phyloP scores from a whole-genome alignment of 1,140 invertebrate species.

The Orussus abietinus region DNA sequence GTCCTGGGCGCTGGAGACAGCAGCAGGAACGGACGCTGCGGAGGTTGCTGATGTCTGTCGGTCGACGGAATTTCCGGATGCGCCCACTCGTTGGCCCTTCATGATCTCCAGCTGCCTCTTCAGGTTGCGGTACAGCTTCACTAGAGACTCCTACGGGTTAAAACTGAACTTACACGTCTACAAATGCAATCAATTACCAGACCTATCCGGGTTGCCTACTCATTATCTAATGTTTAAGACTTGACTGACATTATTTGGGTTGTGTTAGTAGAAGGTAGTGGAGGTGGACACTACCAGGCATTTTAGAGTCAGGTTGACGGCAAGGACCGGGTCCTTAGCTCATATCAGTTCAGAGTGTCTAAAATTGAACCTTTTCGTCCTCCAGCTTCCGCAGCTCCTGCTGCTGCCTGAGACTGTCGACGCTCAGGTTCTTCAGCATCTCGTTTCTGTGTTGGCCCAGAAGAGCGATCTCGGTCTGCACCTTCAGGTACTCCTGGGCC shows the following conservation, averaged over 20 bases:
- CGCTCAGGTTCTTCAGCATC: conserved; percentile 62
- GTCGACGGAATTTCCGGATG: conserved; percentile 15
- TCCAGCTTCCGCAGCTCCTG: conserved; percentile 61
- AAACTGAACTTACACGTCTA: too few species aligned
- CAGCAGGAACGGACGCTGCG: conserved; percentile 18
- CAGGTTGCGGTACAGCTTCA: conserved; percentile 61
- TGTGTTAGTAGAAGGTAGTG: conserved; percentile 31
- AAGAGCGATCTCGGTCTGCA: conserved; percentile 72
- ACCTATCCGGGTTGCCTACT: too few species aligned
- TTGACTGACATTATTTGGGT: conserved; percentile 10
- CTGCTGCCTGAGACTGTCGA: conserved; percentile 60
- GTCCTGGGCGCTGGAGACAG: conserved; percentile 34
- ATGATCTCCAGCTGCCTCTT: conserved; percentile 61
- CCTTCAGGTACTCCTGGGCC: conserved; percentile 69
- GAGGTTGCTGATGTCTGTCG: conserved; percentile 9
- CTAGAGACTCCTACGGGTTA: conserved; percentile 61
- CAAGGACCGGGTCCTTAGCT: too few species aligned
- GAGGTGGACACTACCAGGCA: too few species aligned
- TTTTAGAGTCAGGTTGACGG: too few species aligned
- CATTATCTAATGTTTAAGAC: too few species aligned
- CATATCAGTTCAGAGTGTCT: too few species aligned
- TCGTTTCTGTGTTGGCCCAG: conserved; percentile 66
- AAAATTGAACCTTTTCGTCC: conserved; percentile 72
- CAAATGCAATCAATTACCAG: too few species aligned
- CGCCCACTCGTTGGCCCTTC: conserved; percentile 24